These are phyloP conservation scores for Andrena bucephala DNA, from an alignment of 2,888 invertebrate genomes.

Conservation along the genomic window DNA sequence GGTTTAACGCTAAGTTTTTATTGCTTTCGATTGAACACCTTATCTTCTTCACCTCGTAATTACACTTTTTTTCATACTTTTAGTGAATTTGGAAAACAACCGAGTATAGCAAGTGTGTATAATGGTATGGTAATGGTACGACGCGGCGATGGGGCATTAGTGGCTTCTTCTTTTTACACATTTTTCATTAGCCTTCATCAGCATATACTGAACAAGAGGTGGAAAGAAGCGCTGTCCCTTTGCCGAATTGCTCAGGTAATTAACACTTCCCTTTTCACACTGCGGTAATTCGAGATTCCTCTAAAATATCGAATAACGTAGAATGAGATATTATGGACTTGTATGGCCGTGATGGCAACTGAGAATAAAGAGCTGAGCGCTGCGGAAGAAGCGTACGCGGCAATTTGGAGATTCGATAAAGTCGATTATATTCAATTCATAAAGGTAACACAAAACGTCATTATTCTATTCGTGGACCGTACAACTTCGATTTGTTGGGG, in stretches of 20 bases:
- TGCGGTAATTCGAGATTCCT: background rate
- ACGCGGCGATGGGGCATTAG: constrained; percentile 94
- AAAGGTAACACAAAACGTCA: constrained; percentile 86
- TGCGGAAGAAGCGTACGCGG: constrained; percentile 98
- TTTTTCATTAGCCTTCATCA: constrained; percentile 86
- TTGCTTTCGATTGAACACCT: background rate
- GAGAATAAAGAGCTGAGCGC: constrained; percentile 94
- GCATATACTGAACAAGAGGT: constrained; percentile 91
- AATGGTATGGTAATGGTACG: constrained; percentile 94
- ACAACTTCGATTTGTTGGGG: background rate
- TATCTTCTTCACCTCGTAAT: background rate
- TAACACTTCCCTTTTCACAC: background rate
- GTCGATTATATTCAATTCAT: constrained; percentile 94
- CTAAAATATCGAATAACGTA: constrained; percentile 65
- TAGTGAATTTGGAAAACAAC: constrained; percentile 95
- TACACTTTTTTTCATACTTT: constrained; percentile 22
- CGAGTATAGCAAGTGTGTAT: constrained; percentile 92
- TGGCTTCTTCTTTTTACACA: constrained; percentile 85
- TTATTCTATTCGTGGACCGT: background rate
- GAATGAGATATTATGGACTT: constrained; percentile 94
- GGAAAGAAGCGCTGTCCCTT: constrained; percentile 94
- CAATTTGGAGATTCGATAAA: constrained; percentile 94
- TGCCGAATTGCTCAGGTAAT: constrained; percentile 89
- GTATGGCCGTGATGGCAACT: constrained; percentile 96
- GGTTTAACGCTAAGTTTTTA: constrained; percentile 74